These are phyloP conservation scores for Bradysia coprophila DNA, from an alignment of 1,140 invertebrate genomes.

Conservation along the genomic window DNA sequence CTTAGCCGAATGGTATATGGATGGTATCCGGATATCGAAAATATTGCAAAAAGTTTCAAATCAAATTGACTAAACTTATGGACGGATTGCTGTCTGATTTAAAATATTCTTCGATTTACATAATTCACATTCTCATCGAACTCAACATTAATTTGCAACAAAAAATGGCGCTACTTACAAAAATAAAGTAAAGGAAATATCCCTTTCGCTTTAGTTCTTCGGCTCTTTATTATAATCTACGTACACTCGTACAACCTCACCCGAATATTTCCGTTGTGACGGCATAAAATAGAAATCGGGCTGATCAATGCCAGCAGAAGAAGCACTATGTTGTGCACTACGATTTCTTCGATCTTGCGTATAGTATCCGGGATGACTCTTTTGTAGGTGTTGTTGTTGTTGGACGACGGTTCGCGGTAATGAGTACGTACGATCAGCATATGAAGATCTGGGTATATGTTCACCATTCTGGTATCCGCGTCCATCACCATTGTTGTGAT, in stretches of 20 bases:
- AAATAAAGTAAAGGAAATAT: too few species aligned
- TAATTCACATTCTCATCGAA: too few species aligned
- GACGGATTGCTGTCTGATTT: too few species aligned
- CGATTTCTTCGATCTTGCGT: slow-evolving; percentile 14
- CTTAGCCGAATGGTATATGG: too few species aligned
- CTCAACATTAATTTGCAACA: too few species aligned
- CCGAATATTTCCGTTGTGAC: slow-evolving; percentile 79
- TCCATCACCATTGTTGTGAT: slow-evolving; percentile 3
- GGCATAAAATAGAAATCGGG: slow-evolving; percentile 93
- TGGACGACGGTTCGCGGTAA: slow-evolving; percentile 19
- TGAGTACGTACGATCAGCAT: slow-evolving; percentile 19
- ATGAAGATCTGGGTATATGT: slow-evolving; percentile 17
- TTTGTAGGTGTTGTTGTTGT: neutral
- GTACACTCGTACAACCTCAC: slow-evolving; percentile 79
- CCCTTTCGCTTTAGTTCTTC: slow-evolving; percentile 22
- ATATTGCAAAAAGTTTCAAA: too few species aligned
- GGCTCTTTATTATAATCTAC: slow-evolving; percentile 56
- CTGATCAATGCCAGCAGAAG: slow-evolving; percentile 25
- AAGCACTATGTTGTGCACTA: slow-evolving; percentile 7
- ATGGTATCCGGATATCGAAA: too few species aligned
- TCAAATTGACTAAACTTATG: too few species aligned
- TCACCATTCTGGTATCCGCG: slow-evolving; percentile 5
- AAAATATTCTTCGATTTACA: too few species aligned
- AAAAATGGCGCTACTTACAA: too few species aligned
- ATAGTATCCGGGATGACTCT: slow-evolving; percentile 25